phyloP scores from a whole-genome alignment of 2,888 invertebrate species.

The Thymelicus acteon region DNA sequence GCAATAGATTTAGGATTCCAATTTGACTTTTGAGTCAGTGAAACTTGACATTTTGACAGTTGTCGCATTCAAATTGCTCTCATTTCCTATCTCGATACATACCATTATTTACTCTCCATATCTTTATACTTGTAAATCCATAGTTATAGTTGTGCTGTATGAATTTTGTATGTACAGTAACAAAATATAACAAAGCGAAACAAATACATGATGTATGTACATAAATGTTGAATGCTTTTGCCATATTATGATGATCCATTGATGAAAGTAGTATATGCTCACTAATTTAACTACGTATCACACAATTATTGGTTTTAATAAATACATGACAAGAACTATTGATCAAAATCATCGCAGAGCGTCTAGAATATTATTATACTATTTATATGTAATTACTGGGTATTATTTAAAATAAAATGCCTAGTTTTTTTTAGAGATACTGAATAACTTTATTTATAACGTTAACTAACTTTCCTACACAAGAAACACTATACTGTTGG shows the following conservation, averaged over 20 bases:
- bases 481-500: neutral
- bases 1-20: no score
- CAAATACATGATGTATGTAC: slow-evolving; percentile 6
- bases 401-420: neutral
- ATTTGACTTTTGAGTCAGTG: no score
- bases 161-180: slow-evolving; percentile 16
- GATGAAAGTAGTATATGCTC: neutral
- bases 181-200: slow-evolving; percentile 8
- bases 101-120: neutral
- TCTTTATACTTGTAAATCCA: neutral
- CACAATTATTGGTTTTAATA: no score
- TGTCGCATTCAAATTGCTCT: no score
- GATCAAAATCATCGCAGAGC: no score
- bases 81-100: neutral
- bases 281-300: no score
- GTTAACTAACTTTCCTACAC: neutral
- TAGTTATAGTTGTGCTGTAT: slow-evolving; percentile 10
- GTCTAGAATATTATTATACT: no score
- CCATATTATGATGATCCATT: neutral
- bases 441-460: neutral
- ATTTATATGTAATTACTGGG: neutral
- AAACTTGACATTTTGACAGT: no score
- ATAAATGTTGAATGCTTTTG: slow-evolving; percentile 15
- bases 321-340: no score
- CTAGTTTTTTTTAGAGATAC: neutral